These are phyloP conservation scores for Aphelocoma californica DNA, from an alignment of 2,797 vertebrate species.

Conservation along the genomic window DNA sequence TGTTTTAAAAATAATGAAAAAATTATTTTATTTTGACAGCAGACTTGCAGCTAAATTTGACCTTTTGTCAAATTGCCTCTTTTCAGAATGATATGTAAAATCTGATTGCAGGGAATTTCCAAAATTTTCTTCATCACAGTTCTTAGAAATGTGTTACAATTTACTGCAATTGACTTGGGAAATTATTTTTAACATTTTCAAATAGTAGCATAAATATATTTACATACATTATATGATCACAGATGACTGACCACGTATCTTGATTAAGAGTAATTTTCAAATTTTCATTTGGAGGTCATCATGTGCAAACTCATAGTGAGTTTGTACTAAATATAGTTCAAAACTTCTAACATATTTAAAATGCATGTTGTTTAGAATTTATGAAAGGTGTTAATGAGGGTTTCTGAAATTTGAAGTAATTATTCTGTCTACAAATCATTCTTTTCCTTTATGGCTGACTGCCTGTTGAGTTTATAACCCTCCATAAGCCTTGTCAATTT, in stretches of 20 bases:
- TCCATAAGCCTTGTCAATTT: conserved; percentile 80
- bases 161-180: not conserved
- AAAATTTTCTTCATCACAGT: not conserved
- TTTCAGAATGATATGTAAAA: not conserved
- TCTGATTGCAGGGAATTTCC: not conserved
- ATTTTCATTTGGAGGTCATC: not conserved
- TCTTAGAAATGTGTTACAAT: not conserved
- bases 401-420: conserved; percentile 53
- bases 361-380: conserved; percentile 34
- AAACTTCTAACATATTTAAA: conserved; percentile 3
- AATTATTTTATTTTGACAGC: not conserved
- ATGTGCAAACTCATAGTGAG: not conserved
- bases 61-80: not conserved
- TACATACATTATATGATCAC: not conserved
- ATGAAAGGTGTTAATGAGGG: conserved; percentile 52
- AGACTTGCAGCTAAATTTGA: not conserved
- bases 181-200: not conserved
- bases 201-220: not conserved
- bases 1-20: not conserved
- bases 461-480: conserved; percentile 76
- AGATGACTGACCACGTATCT: not conserved
- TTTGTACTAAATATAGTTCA: not conserved
- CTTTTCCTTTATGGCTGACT: conserved; percentile 75
- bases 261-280: not conserved
- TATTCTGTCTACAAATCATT: conserved; percentile 71